These are phyloP conservation scores for Troides oblongomaculatus DNA, from an alignment of 2,888 invertebrate species.

Conservation along the genomic window DNA sequence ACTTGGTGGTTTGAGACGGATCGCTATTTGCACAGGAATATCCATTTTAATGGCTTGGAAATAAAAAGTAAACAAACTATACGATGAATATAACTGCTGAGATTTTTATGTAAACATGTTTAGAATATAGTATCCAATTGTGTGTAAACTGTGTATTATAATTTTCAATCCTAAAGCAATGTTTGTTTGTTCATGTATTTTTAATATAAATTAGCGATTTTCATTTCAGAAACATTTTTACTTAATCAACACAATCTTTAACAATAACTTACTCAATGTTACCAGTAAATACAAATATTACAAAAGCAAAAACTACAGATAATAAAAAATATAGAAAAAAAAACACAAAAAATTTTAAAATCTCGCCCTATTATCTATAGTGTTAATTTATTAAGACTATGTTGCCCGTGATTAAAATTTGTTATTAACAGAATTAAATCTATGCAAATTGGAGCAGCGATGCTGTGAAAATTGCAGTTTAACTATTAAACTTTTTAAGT, in stretches of 20 bases:
- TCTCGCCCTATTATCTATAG: no score
- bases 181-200: not conserved
- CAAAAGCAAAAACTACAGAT: no score
- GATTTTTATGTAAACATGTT: conserved; percentile 8
- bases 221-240: not conserved
- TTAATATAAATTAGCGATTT: not conserved
- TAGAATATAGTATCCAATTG: not conserved
- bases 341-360: no score
- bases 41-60: conserved; percentile 75
- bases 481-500: no score
- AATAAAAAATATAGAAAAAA: no score
- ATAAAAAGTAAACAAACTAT: conserved; percentile 17
- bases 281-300: no score
- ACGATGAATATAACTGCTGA: not conserved
- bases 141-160: not conserved
- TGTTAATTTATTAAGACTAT: no score
- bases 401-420: no score
- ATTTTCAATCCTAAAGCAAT: not conserved
- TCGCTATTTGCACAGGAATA: conserved; percentile 86
- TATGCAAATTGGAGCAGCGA: no score
- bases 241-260: not conserved
- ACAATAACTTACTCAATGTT: no score
- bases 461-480: no score
- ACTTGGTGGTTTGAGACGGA: conserved; percentile 82
- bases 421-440: no score